These are phyloP conservation scores for Nomada goodeniana DNA, from an alignment of 2,888 invertebrate species.

Conservation along the genomic window DNA sequence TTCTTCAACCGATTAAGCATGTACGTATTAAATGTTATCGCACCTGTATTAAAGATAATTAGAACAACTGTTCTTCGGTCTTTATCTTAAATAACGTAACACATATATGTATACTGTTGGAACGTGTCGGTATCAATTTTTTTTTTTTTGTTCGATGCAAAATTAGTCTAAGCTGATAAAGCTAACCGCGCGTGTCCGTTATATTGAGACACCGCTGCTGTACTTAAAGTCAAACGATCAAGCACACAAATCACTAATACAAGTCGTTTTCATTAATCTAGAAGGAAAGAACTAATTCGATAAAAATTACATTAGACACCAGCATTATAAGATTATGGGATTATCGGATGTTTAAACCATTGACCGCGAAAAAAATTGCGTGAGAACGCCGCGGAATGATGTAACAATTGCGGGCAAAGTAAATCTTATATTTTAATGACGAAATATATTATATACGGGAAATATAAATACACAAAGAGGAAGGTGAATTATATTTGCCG, in stretches of 20 bases:
- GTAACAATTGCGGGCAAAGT: constrained; percentile 23
- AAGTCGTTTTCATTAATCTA: too few relatives aligned
- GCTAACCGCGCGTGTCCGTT: neutral
- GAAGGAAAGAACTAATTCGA: neutral
- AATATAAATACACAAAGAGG: constrained; percentile 4
- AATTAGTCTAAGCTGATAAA: constrained; percentile 24
- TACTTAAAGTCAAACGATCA: neutral
- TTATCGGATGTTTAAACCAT: too few relatives aligned
- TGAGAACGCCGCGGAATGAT: constrained; percentile 21
- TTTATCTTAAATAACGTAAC: neutral
- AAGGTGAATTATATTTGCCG: neutral
- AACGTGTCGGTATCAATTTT: constrained; percentile 4
- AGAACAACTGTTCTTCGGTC: neutral
- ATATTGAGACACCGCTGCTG: neutral
- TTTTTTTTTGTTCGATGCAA: constrained; percentile 5
- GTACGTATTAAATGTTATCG: neutral
- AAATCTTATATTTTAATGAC: constrained; percentile 7
- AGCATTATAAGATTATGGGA: neutral
- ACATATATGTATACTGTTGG: neutral
- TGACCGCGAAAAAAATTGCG: constrained; percentile 1
- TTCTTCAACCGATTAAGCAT: neutral
- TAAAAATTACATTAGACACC: neutral
- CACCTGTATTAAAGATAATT: neutral
- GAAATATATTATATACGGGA: neutral
- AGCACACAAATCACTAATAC: neutral